Conservation (phyloP, 2,888 invertebrate genomes). For the Reticulitermes lucifugus region DNA sequence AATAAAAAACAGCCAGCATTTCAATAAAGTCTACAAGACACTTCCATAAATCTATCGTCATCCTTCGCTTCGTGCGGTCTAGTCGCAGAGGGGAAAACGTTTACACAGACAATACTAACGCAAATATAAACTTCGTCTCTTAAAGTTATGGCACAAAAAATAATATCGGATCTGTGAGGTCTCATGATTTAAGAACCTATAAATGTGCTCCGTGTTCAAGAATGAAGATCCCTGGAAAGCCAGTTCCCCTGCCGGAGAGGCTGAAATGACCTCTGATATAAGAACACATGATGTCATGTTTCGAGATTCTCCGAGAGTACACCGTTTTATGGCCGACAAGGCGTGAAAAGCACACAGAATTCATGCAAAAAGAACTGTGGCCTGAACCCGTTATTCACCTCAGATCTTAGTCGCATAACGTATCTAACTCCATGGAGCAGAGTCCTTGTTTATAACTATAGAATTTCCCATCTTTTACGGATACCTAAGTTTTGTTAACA, state of each 20-base stretch:
- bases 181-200: background rate
- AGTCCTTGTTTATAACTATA: no score
- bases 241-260: background rate
- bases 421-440: no score
- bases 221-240: background rate
- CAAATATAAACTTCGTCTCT: background rate
- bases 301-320: background rate
- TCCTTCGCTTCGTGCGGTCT: background rate
- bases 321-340: background rate
- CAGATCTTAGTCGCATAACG: no score
- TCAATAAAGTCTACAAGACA: background rate
- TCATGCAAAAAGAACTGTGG: no score
- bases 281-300: background rate
- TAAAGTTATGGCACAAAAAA: background rate
- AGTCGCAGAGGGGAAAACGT: background rate
- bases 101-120: background rate
- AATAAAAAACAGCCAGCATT: background rate
- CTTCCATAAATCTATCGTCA: background rate
- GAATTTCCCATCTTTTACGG: no score
- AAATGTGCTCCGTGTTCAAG: background rate
- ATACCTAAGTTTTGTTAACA: no score
- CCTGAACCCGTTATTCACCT: no score
- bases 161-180: background rate
- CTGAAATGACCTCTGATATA: background rate
- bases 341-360: no score